Evolutionary conservation across 2,888 invertebrate species (phyloP).

Genomic region (Aporophyla nigra): DNA sequence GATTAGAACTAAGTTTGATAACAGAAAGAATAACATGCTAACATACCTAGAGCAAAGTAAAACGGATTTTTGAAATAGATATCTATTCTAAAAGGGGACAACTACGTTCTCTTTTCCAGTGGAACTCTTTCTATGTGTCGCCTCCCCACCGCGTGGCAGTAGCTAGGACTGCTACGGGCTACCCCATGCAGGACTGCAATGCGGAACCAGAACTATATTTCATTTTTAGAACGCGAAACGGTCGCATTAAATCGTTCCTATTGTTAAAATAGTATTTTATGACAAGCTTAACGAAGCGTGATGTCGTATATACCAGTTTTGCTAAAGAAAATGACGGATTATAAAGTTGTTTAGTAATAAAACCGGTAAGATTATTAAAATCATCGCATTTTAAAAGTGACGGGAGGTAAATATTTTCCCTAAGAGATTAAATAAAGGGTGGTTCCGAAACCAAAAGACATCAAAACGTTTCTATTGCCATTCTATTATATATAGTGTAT

Average conservation of each 20-base stretch:
- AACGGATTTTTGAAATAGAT: constrained; percentile 7
- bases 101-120: constrained; percentile 53
- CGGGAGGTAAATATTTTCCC: neutral
- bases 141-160: constrained; percentile 61
- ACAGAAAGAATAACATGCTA: neutral
- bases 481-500: constrained; percentile 10
- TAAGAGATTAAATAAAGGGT: constrained; percentile 12
- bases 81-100: constrained; percentile 19
- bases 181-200: constrained; percentile 89
- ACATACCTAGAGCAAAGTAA: neutral
- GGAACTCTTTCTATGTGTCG: constrained; percentile 56
- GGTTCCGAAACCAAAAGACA: constrained; percentile 20
- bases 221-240: constrained; percentile 87
- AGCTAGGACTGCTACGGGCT: constrained; percentile 65
- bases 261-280: constrained; percentile 84
- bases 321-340: constrained; percentile 49
- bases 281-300: constrained; percentile 83
- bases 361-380: constrained; percentile 41
- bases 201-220: constrained; percentile 88
- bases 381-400: constrained; percentile 10
- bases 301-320: constrained; percentile 70
- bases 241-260: constrained; percentile 81
- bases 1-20: constrained; percentile 22
- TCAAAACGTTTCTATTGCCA: constrained; percentile 31
- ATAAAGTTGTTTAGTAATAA: constrained; percentile 31